These are phyloP conservation scores for Eilema sororculum DNA, from an alignment of 2,888 invertebrate species.

Conservation along the genomic window DNA sequence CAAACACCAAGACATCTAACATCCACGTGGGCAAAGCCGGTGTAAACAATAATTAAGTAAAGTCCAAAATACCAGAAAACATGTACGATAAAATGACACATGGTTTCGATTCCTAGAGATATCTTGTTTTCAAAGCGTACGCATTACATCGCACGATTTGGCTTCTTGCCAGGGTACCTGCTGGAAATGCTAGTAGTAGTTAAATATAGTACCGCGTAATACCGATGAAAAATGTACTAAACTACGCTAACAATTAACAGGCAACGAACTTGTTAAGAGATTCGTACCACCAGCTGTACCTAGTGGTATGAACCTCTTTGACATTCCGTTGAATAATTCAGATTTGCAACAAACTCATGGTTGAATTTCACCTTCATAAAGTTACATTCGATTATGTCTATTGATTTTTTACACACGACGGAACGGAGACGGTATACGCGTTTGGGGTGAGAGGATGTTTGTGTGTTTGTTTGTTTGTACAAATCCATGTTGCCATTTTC, in stretches of 20 bases:
- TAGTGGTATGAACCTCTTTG: no score
- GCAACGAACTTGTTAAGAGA: constrained; percentile 11
- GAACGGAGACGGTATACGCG: no score
- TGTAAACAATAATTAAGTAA: neutral
- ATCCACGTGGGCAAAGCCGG: no score
- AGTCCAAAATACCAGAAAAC: neutral
- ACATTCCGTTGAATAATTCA: no score
- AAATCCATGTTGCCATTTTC: no score
- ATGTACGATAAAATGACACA: constrained; percentile 7
- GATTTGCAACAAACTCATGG: no score
- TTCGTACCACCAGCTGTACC: neutral
- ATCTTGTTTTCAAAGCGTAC: constrained; percentile 27
- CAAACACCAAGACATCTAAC: no score
- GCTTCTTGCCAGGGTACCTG: constrained; percentile 49
- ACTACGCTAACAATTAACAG: constrained; percentile 15
- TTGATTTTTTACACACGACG: no score
- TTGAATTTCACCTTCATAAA: no score
- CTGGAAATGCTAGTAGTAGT: constrained; percentile 45
- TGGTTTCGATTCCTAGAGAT: constrained; percentile 13
- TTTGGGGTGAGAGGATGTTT: no score
- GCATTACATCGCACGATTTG: constrained; percentile 40
- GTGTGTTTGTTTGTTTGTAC: no score
- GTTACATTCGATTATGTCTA: no score
- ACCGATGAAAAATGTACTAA: constrained; percentile 35
- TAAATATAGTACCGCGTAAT: constrained; percentile 39